phyloP scores from a whole-genome alignment of 2,797 vertebrate genomes.

The Pterois miles region DNA sequence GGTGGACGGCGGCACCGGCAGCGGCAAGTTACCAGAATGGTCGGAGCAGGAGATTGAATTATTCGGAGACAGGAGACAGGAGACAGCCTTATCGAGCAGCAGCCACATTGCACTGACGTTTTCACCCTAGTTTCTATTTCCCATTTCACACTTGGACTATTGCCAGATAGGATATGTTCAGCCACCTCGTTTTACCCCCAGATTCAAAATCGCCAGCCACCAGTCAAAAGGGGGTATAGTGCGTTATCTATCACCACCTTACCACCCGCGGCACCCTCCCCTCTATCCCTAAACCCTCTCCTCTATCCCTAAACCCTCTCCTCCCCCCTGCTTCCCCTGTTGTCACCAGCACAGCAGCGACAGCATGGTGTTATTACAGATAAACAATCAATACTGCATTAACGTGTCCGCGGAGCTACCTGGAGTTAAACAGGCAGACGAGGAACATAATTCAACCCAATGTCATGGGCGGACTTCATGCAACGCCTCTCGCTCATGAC shows the following conservation, averaged over 20 bases:
- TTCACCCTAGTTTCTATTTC: conserved; percentile 71
- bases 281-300: conserved; percentile 1
- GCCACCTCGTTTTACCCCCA: conserved; percentile 55
- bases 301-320: neutral
- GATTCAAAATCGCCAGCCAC: conserved; percentile 60
- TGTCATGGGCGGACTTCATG: conserved; percentile 57
- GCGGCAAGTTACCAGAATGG: conserved; percentile 30
- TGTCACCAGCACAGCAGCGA: conserved; percentile 36
- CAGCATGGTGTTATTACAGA: conserved; percentile 70
- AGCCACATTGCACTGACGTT: conserved; percentile 65
- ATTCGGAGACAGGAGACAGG: conserved; percentile 55
- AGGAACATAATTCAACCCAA: conserved; percentile 66
- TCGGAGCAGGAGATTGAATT: conserved; percentile 63
- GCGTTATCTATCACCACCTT: conserved; percentile 68
- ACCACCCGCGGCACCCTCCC: conserved; percentile 32
- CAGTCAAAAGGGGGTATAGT: conserved; percentile 60
- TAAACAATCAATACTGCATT: conserved; percentile 82
- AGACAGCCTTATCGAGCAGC: conserved; percentile 72
- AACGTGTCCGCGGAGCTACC: conserved; percentile 57
- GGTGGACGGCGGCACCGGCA: conserved; percentile 41
- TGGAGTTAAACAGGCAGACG: conserved; percentile 61
- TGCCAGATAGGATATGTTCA: conserved; percentile 69
- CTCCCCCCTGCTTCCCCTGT: neutral
- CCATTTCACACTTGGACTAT: conserved; percentile 77
- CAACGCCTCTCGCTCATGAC: conserved; percentile 58